phyloP scores from a whole-genome alignment of 92 coral and sea anemone genomes.

The Parazoanthus darwini region DNA sequence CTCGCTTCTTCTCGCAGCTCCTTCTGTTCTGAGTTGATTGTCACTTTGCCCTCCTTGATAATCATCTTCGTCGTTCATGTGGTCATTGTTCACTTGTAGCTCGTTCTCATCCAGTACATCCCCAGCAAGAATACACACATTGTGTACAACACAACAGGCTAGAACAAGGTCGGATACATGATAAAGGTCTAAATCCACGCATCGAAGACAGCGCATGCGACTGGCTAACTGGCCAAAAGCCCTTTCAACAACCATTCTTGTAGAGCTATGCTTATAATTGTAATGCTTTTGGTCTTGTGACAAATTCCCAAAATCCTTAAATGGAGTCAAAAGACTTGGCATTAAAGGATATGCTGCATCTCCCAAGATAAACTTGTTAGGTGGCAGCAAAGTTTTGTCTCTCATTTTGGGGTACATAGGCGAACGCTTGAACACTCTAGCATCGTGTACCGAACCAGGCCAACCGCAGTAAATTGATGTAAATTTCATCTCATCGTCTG shows the following conservation, averaged over 20 bases:
- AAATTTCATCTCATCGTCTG: conserved; percentile 6
- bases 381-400: not conserved
- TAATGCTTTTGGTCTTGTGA: not conserved
- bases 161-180: not conserved
- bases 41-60: no score
- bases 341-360: not conserved
- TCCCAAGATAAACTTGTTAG: conserved; percentile 9
- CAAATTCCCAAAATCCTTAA: not conserved
- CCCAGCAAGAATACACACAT: no score
- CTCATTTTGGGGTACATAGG: not conserved
- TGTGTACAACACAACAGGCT: not conserved
- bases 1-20: no score
- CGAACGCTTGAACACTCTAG: not conserved
- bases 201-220: not conserved
- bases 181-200: not conserved
- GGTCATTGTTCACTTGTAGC: no score
- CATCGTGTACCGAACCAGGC: conserved; percentile 1
- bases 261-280: not conserved
- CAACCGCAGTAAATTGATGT: conserved; percentile 6
- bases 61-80: no score
- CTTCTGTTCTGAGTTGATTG: no score
- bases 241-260: conserved; percentile 16
- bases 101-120: no score
- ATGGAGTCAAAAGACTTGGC: not conserved
- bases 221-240: not conserved